Evolutionary conservation across 2,113 vertebrate species (phyloP).

Genomic region (Notiomystis cincta): DNA sequence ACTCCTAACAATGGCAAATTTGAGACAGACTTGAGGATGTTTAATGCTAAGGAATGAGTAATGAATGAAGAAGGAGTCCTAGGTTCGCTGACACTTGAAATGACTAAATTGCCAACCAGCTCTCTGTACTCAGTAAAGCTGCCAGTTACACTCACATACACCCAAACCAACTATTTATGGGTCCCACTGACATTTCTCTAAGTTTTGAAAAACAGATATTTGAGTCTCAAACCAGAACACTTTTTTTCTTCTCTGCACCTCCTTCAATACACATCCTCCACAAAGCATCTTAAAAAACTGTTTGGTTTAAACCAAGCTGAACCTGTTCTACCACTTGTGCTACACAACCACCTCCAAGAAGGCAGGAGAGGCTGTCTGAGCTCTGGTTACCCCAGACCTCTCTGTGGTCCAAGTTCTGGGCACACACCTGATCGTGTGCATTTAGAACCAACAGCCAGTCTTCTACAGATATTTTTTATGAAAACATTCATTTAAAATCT

Average conservation of each 20-base stretch:
- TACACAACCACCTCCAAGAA: not conserved
- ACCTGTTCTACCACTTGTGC: not conserved
- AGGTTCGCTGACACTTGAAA: not conserved
- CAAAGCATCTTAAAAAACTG: not conserved
- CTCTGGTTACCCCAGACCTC: not conserved
- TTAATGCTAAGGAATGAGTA: not conserved
- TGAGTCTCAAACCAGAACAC: not conserved
- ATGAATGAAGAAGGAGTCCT: not conserved
- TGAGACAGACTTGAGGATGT: not conserved
- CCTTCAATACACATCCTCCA: not conserved
- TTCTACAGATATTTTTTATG: not conserved
- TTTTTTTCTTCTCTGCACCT: not conserved
- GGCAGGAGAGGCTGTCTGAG: not conserved
- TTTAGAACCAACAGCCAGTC: not conserved
- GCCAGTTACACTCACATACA: not conserved
- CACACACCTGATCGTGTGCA: accelerated
- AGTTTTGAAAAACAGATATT: not conserved
- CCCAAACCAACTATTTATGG: not conserved
- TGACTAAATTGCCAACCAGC: not conserved
- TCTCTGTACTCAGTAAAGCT: not conserved
- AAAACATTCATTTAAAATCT: not conserved
- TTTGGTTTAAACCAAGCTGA: not conserved
- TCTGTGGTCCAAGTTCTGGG: not conserved
- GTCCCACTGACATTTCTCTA: not conserved
- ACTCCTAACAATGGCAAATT: not conserved